Evolutionary conservation across 2,888 invertebrate genomes (phyloP), one percentile per base, ranked within the genome.

Genomic region (Thecocarcelia acutangulata): DNA sequence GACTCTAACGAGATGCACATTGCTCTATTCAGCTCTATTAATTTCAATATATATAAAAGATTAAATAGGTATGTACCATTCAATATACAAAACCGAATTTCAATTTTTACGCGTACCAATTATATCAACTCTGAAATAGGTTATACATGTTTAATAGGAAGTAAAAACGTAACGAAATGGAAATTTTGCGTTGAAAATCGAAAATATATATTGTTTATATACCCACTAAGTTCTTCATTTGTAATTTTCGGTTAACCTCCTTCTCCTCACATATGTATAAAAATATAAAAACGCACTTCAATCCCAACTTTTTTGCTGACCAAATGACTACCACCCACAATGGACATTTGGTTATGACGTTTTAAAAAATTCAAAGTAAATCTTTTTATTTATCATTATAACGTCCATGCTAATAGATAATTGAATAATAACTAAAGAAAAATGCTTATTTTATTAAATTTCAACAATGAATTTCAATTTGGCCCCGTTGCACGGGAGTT

Each of bases 141-240:
- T 24, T 9, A 12, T 54, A 73, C 24, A 72, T 40, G 61, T 17
- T 6, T 48, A 66, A 59, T 76, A 64, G 64, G 50, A 73, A 73
- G 78, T 63, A 44, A 61, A 75, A 74, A 72, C 77, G 78, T 78
- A 82, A 82, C 78, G 78, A 74, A 78, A 81, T 72, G 40, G 28
- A 58, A 52, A 63, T 64, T 64, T 73, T 80, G 76, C 74, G 69
- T 78, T 82, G 74, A 59, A 80, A 72, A 69, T 50, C 42, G 46
- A 66, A 66, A 59, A 59, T 37, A 19, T 78, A 40, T 48, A 4
- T 15, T 40, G 13, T 40, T 37, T 37, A 13, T 9, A 56, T 2
- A 3, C 8, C 19, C 13, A 8, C 1, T 24, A 12, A 8, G 19
- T 46, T 46, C 21, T 5, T n/a, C 42, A 3, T 1, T 8, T 9